Evolutionary conservation across 2,888 invertebrate genomes (phyloP).

Genomic region (Apamea epomidion): DNA sequence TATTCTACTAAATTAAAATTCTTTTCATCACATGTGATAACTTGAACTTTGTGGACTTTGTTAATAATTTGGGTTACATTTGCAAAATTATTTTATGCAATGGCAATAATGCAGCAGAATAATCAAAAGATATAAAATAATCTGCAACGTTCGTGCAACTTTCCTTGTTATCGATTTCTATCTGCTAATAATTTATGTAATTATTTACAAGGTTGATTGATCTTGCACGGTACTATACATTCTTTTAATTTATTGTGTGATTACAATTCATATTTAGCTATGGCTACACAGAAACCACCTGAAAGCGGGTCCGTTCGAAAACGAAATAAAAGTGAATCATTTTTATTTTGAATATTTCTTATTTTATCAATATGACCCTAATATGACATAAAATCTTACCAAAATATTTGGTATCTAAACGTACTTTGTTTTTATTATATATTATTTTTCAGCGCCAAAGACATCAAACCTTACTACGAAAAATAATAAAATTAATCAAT

Average conservation of each 20-base stretch:
- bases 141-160: not conserved
- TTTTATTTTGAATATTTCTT: not conserved
- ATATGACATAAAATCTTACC: not conserved
- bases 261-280: not conserved
- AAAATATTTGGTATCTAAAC: not conserved
- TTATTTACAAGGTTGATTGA: not conserved
- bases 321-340: not conserved
- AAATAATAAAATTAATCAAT: not conserved
- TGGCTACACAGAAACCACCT: constrained; percentile 61
- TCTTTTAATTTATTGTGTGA: not conserved
- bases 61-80: constrained; percentile 56
- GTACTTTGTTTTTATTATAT: not conserved
- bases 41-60: constrained; percentile 52
- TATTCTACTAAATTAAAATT: constrained; percentile 72
- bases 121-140: not conserved
- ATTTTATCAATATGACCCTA: too few relatives aligned
- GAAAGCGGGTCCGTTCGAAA: constrained; percentile 48
- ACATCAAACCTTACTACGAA: too few relatives aligned
- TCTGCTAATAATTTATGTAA: too few relatives aligned
- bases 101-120: constrained; percentile 51
- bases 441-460: not conserved
- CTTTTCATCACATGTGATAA: constrained; percentile 24
- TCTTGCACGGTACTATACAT: not conserved
- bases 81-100: constrained; percentile 43
- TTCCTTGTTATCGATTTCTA: not conserved